Conservation (phyloP, 1,140 invertebrate species). For the Odontomachus brunneus region DNA sequence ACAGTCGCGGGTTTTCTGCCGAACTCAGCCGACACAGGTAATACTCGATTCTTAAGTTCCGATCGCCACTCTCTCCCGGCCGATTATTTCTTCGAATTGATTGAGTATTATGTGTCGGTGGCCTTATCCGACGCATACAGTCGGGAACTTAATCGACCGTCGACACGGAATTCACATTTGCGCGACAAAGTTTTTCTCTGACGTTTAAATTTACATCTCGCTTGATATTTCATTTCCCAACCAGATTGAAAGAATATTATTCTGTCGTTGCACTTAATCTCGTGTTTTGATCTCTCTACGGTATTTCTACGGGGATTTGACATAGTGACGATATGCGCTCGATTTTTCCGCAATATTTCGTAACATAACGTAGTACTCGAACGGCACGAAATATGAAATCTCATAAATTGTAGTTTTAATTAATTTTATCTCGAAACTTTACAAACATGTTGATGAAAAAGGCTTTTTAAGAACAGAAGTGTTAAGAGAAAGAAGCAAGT, state of each 20-base stretch:
- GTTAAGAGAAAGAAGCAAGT: slow-evolving; percentile 14
- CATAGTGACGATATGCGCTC: background rate
- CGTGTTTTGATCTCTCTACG: too few species aligned
- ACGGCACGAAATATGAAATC: background rate
- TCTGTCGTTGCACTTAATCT: too few species aligned
- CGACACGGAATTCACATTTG: background rate
- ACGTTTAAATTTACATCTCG: background rate
- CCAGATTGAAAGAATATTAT: too few species aligned
- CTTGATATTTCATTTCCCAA: too few species aligned
- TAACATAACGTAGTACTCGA: slow-evolving; percentile 1
- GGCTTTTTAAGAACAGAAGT: slow-evolving; percentile 42
- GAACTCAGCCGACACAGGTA: slow-evolving; percentile 31
- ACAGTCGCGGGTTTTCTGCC: slow-evolving; percentile 33
- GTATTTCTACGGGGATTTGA: too few species aligned
- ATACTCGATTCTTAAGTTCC: slow-evolving; percentile 22
- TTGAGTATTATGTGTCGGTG: background rate
- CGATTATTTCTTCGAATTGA: slow-evolving; percentile 30
- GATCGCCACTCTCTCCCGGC: background rate
- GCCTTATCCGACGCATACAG: background rate
- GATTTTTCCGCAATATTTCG: background rate
- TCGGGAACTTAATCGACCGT: slow-evolving; percentile 1
- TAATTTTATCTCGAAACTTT: slow-evolving; percentile 33
- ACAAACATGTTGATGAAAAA: slow-evolving; percentile 24
- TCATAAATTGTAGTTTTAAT: slow-evolving; percentile 39
- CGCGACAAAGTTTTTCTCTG: background rate